phyloP scores from a whole-genome alignment of 2,797 vertebrate species.

The Gambelia wislizenii region DNA sequence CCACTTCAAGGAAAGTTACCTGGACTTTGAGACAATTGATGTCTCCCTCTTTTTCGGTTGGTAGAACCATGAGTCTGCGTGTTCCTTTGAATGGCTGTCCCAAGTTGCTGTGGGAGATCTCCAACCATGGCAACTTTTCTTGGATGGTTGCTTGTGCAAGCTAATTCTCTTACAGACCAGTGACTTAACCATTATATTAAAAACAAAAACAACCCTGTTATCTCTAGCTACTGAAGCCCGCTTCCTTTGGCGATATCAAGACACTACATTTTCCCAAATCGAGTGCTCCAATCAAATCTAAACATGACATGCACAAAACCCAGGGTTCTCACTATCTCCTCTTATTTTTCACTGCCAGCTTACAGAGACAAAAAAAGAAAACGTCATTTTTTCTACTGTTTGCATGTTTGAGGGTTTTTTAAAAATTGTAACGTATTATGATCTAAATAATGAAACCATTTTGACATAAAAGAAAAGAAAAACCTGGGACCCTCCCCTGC shows the following conservation, averaged over 20 bases:
- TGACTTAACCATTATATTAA: background rate
- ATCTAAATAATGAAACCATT: constrained; percentile 62
- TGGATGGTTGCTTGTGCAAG: background rate
- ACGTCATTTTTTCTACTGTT: constrained; percentile 74
- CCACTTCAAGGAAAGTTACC: background rate
- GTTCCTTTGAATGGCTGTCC: constrained; percentile 26
- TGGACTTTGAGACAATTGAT: too few species aligned
- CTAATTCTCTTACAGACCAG: background rate
- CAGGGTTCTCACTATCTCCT: constrained; percentile 46
- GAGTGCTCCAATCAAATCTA: constrained; percentile 40
- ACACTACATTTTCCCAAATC: constrained; percentile 56
- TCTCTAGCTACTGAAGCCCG: constrained; percentile 6
- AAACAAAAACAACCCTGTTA: background rate
- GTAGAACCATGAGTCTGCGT: background rate
- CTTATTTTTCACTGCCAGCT: constrained; percentile 83
- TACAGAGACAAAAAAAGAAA: constrained; percentile 24
- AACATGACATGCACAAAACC: constrained; percentile 65
- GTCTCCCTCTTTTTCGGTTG: background rate
- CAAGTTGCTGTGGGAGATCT: background rate
- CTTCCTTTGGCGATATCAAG: constrained; percentile 31
- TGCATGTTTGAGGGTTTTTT: constrained; percentile 77
- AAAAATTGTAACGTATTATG: constrained; percentile 65
- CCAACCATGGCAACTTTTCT: background rate
- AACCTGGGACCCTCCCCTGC: background rate
- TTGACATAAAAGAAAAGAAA: constrained; percentile 49